Evolutionary conservation across 35 echinoderm and acorn worm genomes (phyloP).

Genomic region (Acanthaster planci): DNA sequence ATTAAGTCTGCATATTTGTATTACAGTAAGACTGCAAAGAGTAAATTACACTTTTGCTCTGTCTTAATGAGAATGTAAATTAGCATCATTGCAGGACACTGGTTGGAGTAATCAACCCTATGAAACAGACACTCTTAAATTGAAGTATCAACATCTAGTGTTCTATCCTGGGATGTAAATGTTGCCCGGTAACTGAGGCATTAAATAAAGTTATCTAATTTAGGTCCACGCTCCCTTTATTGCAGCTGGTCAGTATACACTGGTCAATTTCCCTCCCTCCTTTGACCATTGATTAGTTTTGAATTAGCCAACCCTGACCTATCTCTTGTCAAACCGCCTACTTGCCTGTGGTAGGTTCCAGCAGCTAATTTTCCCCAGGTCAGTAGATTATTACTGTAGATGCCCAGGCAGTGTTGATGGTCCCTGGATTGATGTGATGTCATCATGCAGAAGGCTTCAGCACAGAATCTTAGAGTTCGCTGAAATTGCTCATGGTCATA

Average conservation of each 20-base stretch:
- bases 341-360: neutral
- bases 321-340: neutral
- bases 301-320: slow-evolving; percentile 10
- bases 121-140: slow-evolving; percentile 14
- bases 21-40: neutral
- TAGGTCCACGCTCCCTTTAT: neutral
- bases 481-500: too few relatives aligned
- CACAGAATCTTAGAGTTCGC: too few relatives aligned
- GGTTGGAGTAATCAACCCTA: slow-evolving; percentile 1
- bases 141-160: neutral
- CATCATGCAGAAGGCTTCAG: too few relatives aligned
- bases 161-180: neutral
- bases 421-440: slow-evolving; percentile 3
- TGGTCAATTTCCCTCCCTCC: neutral
- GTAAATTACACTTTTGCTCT: neutral
- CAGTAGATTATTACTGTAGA: neutral
- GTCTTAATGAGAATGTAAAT: neutral
- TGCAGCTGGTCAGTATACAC: neutral
- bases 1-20: slow-evolving; percentile 7
- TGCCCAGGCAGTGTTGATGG: neutral
- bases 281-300: slow-evolving; percentile 20
- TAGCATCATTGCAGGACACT: neutral
- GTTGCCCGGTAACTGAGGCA: neutral
- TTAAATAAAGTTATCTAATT: slow-evolving; percentile 8
- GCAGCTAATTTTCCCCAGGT: slow-evolving; percentile 7